Percentiles rank a stretch among this genome's conserved stretches.
These are phyloP conservation scores for Carollia perspicillata DNA, from an alignment of 2,113 vertebrate species.

Conservation along the genomic window DNA sequence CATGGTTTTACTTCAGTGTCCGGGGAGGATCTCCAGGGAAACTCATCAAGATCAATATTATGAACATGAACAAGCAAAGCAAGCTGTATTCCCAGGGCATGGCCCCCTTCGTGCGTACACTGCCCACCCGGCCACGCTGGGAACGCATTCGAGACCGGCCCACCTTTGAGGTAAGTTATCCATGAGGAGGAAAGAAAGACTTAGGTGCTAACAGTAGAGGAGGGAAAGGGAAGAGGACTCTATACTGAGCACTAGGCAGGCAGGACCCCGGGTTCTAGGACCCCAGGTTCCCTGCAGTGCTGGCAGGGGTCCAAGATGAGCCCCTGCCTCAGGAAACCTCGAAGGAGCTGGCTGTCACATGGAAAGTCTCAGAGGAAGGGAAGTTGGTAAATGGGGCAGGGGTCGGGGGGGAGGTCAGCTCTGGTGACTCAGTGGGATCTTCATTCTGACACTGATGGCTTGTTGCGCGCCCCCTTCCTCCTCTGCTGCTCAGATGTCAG, in stretches of 20 bases:
- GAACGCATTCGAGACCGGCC: conserved; percentile 93
- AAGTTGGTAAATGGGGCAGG: neutral
- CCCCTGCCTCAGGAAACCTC: neutral
- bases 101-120: conserved; percentile 92
- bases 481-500: conserved; percentile 85
- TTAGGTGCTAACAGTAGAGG: neutral
- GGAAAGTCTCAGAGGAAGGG: neutral
- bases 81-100: conserved; percentile 98
- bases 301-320: neutral
- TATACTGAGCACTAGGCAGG: neutral
- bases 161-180: conserved; percentile 85
- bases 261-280: neutral
- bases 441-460: neutral
- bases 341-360: neutral
- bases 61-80: conserved; percentile 99
- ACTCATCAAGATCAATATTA: conserved; percentile 93
- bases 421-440: neutral
- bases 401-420: neutral
- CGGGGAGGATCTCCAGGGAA: conserved; percentile 88
- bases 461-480: conserved; percentile 15
- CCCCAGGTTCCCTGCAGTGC: neutral
- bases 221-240: neutral
- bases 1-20: conserved; percentile 98
- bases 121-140: conserved; percentile 91
- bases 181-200: neutral